Evolutionary conservation across 2,888 invertebrate species (phyloP), one percentile per base, ranked within the genome.

Genomic region (Pollenia griseotomentosa): DNA sequence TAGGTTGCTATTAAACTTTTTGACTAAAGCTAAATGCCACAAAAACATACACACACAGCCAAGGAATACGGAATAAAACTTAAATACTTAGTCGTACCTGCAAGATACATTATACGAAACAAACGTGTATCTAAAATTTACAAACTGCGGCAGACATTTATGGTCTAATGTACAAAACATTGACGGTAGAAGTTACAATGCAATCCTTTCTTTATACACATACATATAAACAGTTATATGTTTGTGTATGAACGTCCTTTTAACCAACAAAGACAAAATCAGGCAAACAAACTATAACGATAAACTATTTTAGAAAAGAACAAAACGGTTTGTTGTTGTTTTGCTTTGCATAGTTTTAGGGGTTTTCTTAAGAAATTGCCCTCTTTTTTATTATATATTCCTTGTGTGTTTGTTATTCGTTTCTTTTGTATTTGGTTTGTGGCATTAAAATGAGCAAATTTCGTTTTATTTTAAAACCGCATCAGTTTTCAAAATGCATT

Each of bases 1-100:
- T 92, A 91, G 91, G 90, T 90, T 91, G 91, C 88, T 89, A 91
- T 91, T 90, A 90, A 90, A 91, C 90, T 90, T 90, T 90, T 89
- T 89, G 75, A 51, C 61, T 77, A 59, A 59, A 48, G 40, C 83
- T 59, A 71, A 85, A 78, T 89, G 88, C 87, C 83, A 88, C 81
- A 88, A 23, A 87, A 74, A 88, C 46, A 70, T 10, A 73, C 55
- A 85, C 10, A 5, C 11, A 70, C 40, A 33, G 9, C 6, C 6
- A 40, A 19, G 4, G 42, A 19, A 16, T n/a, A 57, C 1, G 44
- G 14, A 19, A 51, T 14, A 51, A 23, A 57, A 44, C 6, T 19
- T 10, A 53, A 53, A 53, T 23, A 42, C 16, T 77, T 42, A 78
- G 71, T 48, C 40, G 63, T 79, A 78, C 66, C 85, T 74, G 82